Percentiles rank a stretch among this genome's conserved stretches.
phyloP scores from a whole-genome alignment of 2,888 invertebrate species.

The Stenurella melanura region DNA sequence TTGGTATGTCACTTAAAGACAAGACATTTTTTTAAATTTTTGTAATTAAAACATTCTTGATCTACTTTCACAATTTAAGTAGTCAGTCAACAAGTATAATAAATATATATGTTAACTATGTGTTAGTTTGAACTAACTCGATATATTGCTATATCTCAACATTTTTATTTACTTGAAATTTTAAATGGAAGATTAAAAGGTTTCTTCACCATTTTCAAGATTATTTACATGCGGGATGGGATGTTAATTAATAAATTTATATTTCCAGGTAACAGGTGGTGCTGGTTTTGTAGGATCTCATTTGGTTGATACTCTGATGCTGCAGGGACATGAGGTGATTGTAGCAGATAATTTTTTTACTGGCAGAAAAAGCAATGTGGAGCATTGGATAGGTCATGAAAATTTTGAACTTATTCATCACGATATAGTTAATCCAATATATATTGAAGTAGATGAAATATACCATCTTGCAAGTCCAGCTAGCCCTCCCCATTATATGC shows the following conservation, averaged over 20 bases:
- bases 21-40: too few relatives aligned
- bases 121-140: too few relatives aligned
- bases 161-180: too few relatives aligned
- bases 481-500: conserved; percentile 99
- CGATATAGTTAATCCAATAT: conserved; percentile 98
- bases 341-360: conserved; percentile 99
- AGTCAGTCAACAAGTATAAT: too few relatives aligned
- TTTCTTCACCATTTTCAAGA: too few relatives aligned
- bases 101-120: too few relatives aligned
- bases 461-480: conserved; percentile 99
- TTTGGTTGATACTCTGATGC: conserved; percentile 95
- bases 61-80: too few relatives aligned
- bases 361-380: conserved; percentile 96
- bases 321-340: conserved; percentile 96
- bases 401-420: conserved; percentile 99
- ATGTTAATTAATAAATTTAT: neutral
- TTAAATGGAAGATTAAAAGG: too few relatives aligned
- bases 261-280: conserved; percentile 89
- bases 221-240: too few relatives aligned
- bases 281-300: conserved; percentile 99
- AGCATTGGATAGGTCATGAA: conserved; percentile 99
- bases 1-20: too few relatives aligned
- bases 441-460: conserved; percentile 98
- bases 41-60: too few relatives aligned
- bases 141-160: too few relatives aligned